phyloP scores from a whole-genome alignment of 2,797 vertebrate genomes.

The Cryptoprocta ferox region DNA sequence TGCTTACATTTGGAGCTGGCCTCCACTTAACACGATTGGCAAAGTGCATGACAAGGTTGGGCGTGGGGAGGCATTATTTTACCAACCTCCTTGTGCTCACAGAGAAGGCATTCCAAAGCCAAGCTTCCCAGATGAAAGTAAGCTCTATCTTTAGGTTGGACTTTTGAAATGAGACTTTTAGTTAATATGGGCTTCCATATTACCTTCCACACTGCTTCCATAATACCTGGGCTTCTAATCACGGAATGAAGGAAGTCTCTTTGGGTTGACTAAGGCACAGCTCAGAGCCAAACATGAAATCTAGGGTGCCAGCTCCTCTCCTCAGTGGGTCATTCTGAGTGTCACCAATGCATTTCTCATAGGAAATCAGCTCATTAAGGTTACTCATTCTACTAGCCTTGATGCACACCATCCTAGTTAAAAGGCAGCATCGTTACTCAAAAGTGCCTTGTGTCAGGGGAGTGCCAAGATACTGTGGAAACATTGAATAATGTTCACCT shows the following conservation, averaged over 20 bases:
- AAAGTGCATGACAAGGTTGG: neutral
- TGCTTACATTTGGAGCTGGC: neutral
- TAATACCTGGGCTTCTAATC: neutral
- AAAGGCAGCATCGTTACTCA: neutral
- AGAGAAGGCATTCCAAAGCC: neutral
- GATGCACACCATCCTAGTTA: neutral
- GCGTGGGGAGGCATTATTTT: neutral
- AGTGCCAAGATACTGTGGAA: neutral
- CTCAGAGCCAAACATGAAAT: neutral
- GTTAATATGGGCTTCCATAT: neutral
- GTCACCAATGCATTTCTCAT: neutral
- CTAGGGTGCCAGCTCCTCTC: neutral
- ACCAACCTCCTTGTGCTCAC: neutral
- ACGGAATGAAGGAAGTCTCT: neutral
- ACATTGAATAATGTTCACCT: neutral
- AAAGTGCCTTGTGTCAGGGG: neutral
- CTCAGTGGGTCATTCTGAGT: neutral
- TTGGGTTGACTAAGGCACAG: neutral
- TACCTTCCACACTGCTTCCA: too few species aligned
- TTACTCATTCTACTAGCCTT: neutral
- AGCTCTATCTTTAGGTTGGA: neutral
- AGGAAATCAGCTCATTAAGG: neutral
- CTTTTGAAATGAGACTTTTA: neutral
- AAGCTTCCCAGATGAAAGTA: neutral
- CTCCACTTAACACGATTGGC: neutral